Conservation (phyloP, 2,888 invertebrate genomes). For the Drosophila rellima region DNA sequence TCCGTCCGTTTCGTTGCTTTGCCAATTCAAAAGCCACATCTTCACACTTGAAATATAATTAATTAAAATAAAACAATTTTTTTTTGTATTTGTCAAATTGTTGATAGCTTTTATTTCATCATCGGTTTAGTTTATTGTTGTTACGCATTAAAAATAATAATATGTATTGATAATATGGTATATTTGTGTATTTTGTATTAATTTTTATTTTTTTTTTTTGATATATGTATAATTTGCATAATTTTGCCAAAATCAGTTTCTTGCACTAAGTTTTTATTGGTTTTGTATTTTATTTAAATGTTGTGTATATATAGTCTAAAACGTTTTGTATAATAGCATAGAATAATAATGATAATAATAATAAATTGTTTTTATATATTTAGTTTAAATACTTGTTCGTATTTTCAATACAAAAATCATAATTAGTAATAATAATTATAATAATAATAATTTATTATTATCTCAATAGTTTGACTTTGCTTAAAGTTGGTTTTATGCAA, state of each 20-base stretch:
- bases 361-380: conserved; percentile 60
- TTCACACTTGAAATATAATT: conserved; percentile 46
- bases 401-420: conserved; percentile 82
- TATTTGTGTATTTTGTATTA: conserved; percentile 46
- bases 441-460: conserved; percentile 71
- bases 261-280: conserved; percentile 64
- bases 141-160: conserved; percentile 75
- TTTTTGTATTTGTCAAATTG: conserved; percentile 64
- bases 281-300: conserved; percentile 51
- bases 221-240: conserved; percentile 79
- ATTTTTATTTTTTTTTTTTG: conserved; percentile 37
- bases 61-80: conserved; percentile 77
- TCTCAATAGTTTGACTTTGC: conserved; percentile 76
- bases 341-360: conserved; percentile 73
- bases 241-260: conserved; percentile 84
- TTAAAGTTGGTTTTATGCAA: conserved; percentile 69
- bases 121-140: conserved; percentile 59
- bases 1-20: conserved; percentile 48
- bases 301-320: conserved; percentile 78
- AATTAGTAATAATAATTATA: conserved; percentile 68
- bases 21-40: conserved; percentile 66
- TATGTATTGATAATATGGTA: conserved; percentile 62
- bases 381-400: conserved; percentile 74
- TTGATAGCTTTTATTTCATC: conserved; percentile 67
- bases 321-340: conserved; percentile 78